Evolutionary conservation across 2,113 vertebrate genomes (phyloP), one percentile per base, ranked within the genome.

Genomic region (Labrus mixtus): DNA sequence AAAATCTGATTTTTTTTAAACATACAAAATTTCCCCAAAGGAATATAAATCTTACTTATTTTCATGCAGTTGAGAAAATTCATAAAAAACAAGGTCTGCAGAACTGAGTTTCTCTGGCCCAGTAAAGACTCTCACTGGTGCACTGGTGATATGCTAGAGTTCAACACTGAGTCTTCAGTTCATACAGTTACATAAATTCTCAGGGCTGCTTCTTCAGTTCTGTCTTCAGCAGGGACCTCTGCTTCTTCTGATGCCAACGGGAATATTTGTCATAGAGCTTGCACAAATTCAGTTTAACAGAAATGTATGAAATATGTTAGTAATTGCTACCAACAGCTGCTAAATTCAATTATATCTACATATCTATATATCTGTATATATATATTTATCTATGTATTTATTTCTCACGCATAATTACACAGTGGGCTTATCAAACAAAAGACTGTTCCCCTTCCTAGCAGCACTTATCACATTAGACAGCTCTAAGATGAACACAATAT

Each of bases 111-210:
- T 48, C 0, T 33, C 39, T 45, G 25, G 3, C 19, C 67, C 45
- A 61, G 39, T 56, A 65, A 25, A 37, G 67, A 51, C n/a, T 72
- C 29, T 75, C 1, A 50, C 6, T 69, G 36, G 41, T 13, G 25
- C 2, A 50, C 6, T 69, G 36, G 41, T 17, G 25, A 72, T 69
- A 39, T 39, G 57, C 60, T 41, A 23, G 62, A 79, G 54, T 69
- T 83, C 68, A 76, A 7, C 61, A 22, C 9, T 9, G 11, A 46
- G 58, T 67, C 37, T 73, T 73, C 51, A 45, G 41, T 54, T 59
- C 46, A 25, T 64, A n/a, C 45, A 60, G 36, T 60, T 54, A 33
- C 41, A 41, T 45, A n/a, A 76, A 12, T 65, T 46, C 19, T 66
- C 19, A 48, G 1, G 10, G 37, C 45, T 65, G 19, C 41, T 69